Evolutionary conservation across 2,113 vertebrate genomes (phyloP).

Genomic region (Peucedramus taeniatus): DNA sequence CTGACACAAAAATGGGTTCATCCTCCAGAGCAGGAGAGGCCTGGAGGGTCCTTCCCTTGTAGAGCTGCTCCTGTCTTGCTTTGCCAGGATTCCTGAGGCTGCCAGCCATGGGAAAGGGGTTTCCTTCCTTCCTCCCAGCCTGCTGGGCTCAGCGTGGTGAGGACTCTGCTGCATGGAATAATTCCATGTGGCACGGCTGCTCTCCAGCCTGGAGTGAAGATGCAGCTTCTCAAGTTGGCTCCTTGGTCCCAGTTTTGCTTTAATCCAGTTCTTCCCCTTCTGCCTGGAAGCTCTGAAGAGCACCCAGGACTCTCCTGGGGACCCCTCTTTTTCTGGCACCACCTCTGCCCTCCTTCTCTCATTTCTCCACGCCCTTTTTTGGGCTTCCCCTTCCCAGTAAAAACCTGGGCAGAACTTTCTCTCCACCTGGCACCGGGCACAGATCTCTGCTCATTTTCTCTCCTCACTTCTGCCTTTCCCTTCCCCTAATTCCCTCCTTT

Average conservation of each 20-base stretch:
- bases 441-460: neutral
- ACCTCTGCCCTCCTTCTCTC: neutral
- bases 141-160: accelerated
- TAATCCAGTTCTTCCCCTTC: neutral
- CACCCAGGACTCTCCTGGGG: neutral
- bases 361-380: neutral
- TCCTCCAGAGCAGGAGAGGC: neutral
- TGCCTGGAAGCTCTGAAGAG: neutral
- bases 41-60: neutral
- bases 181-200: accelerated
- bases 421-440: neutral
- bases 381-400: neutral
- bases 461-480: neutral
- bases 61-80: neutral
- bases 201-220: neutral
- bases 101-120: neutral
- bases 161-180: neutral
- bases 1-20: neutral
- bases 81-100: neutral
- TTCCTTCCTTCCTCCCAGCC: neutral
- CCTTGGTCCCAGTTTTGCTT: neutral
- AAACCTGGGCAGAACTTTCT: neutral
- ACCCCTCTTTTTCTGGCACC: neutral
- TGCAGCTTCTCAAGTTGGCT: neutral
- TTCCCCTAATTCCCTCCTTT: neutral